Percentiles rank a stretch among this genome's conserved stretches.
phyloP scores from a whole-genome alignment of 1,140 invertebrate species.

The Calliopsis andreniformis region DNA sequence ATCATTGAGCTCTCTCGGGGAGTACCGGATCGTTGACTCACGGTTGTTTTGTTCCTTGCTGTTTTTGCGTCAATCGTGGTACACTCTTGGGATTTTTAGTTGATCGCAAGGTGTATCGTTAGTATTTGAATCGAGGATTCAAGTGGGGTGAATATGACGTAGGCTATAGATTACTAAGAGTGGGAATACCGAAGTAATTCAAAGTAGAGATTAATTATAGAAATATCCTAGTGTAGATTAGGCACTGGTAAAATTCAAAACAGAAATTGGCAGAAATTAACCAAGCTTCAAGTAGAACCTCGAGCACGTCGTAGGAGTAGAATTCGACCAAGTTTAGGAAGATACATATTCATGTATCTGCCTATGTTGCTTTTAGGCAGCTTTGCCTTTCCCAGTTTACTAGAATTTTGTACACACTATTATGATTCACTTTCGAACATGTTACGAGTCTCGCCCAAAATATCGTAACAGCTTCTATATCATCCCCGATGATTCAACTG shows the following conservation, averaged over 20 bases:
- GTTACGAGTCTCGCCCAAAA: not conserved
- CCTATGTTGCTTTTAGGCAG: too few species aligned
- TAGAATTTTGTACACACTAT: not conserved
- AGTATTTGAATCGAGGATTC: too few species aligned
- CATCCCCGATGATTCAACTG: constrained; percentile 16
- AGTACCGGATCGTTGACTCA: constrained; percentile 35
- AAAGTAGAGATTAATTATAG: too few species aligned
- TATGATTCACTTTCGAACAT: constrained; percentile 17
- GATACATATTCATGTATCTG: too few species aligned
- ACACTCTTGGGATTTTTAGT: not conserved
- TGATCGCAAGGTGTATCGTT: too few species aligned
- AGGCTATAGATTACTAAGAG: too few species aligned
- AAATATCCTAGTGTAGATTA: too few species aligned
- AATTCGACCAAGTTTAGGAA: constrained; percentile 14
- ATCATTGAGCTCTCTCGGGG: constrained; percentile 25
- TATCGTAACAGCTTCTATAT: too few species aligned
- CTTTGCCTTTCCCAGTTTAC: too few species aligned
- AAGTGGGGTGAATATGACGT: too few species aligned
- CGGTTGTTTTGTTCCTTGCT: constrained; percentile 21
- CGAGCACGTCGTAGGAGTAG: not conserved
- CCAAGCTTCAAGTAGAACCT: constrained; percentile 28
- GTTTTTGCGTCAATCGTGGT: not conserved
- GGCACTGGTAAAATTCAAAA: not conserved
- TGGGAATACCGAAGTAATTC: too few species aligned
- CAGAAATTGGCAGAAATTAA: constrained; percentile 12